Evolutionary conservation across 2,888 invertebrate genomes (phyloP).

Genomic region (Pyrgus malvae): DNA sequence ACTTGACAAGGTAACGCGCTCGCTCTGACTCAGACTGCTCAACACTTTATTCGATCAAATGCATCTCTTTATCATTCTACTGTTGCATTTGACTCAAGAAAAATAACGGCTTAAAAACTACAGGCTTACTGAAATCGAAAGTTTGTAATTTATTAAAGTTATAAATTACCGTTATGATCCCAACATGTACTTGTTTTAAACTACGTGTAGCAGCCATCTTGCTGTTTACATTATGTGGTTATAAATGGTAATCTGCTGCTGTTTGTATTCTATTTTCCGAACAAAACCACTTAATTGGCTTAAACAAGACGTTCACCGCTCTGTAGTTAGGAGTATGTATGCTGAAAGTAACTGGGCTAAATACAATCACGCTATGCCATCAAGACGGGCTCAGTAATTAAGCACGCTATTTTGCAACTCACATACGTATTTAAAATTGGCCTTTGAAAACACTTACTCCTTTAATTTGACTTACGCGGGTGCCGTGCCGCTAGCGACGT

Average conservation of each 20-base stretch:
- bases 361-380: constrained; percentile 19
- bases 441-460: constrained; percentile 15
- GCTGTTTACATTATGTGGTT: too few species aligned
- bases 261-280: background rate
- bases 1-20: constrained; percentile 53
- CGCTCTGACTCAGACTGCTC: constrained; percentile 1
- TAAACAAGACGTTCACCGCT: constrained; percentile 13
- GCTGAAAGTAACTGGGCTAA: constrained; percentile 22
- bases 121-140: too few species aligned
- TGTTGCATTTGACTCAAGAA: background rate
- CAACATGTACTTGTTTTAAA: background rate
- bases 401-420: constrained; percentile 24
- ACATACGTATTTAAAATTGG: constrained; percentile 15
- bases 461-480: constrained; percentile 11
- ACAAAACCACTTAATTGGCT: constrained; percentile 17
- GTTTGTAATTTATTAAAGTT: too few species aligned
- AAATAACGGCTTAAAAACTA: background rate
- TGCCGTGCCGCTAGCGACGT: constrained; percentile 4
- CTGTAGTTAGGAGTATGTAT: constrained; percentile 15
- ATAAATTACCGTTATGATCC: background rate
- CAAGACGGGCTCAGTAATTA: constrained; percentile 15
- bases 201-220: too few species aligned
- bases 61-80: background rate
- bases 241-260: too few species aligned
- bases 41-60: constrained; percentile 11